Percentiles rank a stretch among this genome's conserved stretches.
Evolutionary conservation across 2,113 vertebrate species (phyloP).

Genomic region (Accipiter cooperii): DNA sequence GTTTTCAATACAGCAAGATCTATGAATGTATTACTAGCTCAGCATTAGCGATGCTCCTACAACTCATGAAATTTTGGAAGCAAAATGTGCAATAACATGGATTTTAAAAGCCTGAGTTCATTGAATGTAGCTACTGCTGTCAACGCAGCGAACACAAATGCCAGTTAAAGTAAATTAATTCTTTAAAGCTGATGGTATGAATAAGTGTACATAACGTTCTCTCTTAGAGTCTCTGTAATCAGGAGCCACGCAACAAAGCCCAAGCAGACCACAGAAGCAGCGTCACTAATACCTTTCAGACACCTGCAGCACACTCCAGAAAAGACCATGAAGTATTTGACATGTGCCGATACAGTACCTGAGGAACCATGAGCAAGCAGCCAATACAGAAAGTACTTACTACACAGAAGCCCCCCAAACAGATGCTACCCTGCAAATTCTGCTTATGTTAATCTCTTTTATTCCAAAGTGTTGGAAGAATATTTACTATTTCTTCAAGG

Average conservation of each 20-base stretch:
- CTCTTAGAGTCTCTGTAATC: background rate
- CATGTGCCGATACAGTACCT: accelerated
- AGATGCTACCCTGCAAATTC: background rate
- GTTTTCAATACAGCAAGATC: background rate
- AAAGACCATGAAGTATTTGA: background rate
- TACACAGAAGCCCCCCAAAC: background rate
- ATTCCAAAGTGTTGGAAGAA: background rate
- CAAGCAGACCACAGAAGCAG: background rate
- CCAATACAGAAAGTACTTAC: background rate
- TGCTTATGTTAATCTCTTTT: background rate
- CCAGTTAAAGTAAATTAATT: background rate
- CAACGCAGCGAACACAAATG: background rate
- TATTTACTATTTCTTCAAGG: background rate
- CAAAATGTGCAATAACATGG: background rate
- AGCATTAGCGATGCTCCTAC: background rate
- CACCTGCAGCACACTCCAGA: background rate
- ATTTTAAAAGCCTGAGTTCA: background rate
- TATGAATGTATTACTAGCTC: background rate
- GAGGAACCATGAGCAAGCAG: background rate
- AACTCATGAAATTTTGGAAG: background rate
- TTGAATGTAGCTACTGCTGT: background rate
- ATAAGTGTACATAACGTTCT: background rate
- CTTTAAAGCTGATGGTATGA: background rate
- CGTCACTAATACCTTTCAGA: background rate
- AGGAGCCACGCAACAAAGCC: background rate